These are phyloP conservation scores for Ormyrus thymus DNA, from an alignment of 2,888 invertebrate genomes.

Conservation along the genomic window DNA sequence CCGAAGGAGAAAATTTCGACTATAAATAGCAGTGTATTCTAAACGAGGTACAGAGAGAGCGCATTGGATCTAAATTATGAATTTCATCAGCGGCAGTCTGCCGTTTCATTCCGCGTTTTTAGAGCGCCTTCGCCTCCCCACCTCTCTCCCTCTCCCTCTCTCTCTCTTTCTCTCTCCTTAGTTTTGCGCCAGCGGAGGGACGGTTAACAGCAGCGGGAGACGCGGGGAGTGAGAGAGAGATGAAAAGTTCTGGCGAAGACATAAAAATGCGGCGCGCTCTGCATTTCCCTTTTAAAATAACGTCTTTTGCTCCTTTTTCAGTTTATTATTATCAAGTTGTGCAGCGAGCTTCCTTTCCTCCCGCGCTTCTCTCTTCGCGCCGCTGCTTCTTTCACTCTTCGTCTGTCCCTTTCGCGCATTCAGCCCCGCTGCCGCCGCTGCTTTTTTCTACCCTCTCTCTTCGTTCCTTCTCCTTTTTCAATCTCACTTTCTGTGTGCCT, in stretches of 20 bases:
- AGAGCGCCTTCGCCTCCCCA: constrained; percentile 56
- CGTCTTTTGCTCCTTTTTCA: constrained; percentile 73
- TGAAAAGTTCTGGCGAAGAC: constrained; percentile 63
- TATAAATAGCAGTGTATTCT: constrained; percentile 75
- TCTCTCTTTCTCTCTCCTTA: constrained; percentile 8
- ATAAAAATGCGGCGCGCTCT: constrained; percentile 74
- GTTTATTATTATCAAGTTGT: constrained; percentile 75
- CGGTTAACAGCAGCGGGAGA: constrained; percentile 22
- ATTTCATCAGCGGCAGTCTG: constrained; percentile 73
- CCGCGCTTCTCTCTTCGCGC: background rate
- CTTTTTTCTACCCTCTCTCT: constrained; percentile 28
- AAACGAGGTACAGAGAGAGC: constrained; percentile 73
- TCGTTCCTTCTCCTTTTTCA: constrained; percentile 44
- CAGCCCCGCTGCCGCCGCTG: background rate
- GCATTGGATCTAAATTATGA: constrained; percentile 76
- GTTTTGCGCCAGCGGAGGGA: constrained; percentile 20
- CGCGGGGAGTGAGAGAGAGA: constrained; percentile 41
- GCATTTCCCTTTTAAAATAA: constrained; percentile 75
- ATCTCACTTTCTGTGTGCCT: constrained; percentile 51
- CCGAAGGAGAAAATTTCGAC: constrained; percentile 73
- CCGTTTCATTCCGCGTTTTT: constrained; percentile 56
- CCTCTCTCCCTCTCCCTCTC: constrained; percentile 6
- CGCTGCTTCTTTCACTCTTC: constrained; percentile 5
- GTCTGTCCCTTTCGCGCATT: constrained; percentile 21
- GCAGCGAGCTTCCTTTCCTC: constrained; percentile 58